phyloP scores from a whole-genome alignment of 2,113 vertebrate genomes.

The Ellobius talpinus region DNA sequence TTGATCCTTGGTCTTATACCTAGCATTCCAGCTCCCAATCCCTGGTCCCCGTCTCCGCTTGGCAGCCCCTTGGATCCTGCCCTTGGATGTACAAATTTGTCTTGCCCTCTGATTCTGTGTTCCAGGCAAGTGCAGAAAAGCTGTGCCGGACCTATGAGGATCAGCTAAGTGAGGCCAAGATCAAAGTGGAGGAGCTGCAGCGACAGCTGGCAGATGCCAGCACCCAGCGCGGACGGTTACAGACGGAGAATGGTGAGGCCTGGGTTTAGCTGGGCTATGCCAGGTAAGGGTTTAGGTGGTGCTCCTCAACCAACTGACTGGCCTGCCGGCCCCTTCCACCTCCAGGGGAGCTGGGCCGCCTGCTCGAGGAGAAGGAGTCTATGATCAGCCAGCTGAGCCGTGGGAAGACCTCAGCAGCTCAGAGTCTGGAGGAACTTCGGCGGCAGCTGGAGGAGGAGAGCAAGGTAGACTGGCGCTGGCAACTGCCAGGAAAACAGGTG shows the following conservation, averaged over 20 bases:
- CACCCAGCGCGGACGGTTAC: constrained; percentile 90
- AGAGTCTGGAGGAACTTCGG: constrained; percentile 94
- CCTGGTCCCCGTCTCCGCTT: background rate
- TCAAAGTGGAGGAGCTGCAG: constrained; percentile 94
- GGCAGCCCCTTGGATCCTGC: background rate
- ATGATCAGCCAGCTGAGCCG: constrained; percentile 94
- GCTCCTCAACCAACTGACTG: background rate
- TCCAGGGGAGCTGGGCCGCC: constrained; percentile 92
- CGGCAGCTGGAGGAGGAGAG: constrained; percentile 96
- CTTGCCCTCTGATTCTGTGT: background rate
- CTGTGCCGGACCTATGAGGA: constrained; percentile 93
- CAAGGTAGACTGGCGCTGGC: constrained; percentile 86
- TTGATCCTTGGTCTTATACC: background rate
- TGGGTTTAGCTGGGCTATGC: background rate
- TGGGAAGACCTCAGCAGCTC: constrained; percentile 91
- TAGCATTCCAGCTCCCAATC: background rate
- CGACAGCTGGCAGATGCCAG: constrained; percentile 91
- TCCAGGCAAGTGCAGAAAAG: constrained; percentile 93
- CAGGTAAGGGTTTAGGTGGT: background rate
- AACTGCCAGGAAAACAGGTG: accelerated
- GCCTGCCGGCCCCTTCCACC: background rate
- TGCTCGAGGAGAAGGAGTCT: constrained; percentile 94
- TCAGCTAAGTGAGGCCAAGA: constrained; percentile 94
- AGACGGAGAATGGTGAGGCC: constrained; percentile 91
- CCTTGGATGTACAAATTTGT: background rate